phyloP scores from a whole-genome alignment of 2,888 invertebrate species.

The Drosophila recens region DNA sequence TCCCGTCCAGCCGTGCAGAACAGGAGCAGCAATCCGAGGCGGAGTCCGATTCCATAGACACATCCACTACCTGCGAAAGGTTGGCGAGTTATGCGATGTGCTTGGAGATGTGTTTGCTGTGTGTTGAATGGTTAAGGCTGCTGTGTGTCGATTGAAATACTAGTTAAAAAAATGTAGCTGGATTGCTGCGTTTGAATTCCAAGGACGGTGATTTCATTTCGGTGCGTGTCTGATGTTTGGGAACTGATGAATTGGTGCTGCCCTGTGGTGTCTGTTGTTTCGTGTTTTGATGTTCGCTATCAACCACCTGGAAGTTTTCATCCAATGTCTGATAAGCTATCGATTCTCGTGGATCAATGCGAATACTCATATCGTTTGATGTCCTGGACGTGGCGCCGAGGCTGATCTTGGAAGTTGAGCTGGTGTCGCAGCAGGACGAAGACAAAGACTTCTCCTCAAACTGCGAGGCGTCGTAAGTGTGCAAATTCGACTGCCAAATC shows the following conservation, averaged over 20 bases:
- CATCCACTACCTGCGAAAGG: constrained; percentile 72
- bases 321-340: constrained; percentile 75
- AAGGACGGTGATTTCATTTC: constrained; percentile 13
- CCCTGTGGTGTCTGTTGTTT: constrained; percentile 44
- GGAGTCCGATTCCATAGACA: constrained; percentile 56
- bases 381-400: constrained; percentile 23
- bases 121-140: constrained; percentile 25
- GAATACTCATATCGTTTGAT: constrained; percentile 71
- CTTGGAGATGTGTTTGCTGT: constrained; percentile 20
- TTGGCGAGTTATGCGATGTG: constrained; percentile 52
- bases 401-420: constrained; percentile 46
- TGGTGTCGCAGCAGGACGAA: constrained; percentile 48
- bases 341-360: constrained; percentile 83
- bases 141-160: constrained; percentile 23
- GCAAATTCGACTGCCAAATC: constrained; percentile 86
- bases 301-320: constrained; percentile 82
- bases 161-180: constrained; percentile 40
- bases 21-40: constrained; percentile 53
- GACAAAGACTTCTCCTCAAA: constrained; percentile 64
- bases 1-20: constrained; percentile 56
- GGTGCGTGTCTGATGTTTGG: constrained; percentile 8
- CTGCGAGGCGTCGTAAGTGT: constrained; percentile 79
- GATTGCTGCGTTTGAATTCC: constrained; percentile 21
- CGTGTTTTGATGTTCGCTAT: constrained; percentile 69
- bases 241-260: constrained; percentile 2